phyloP scores from a whole-genome alignment of 2,888 invertebrate genomes.

The Cenopis cana region DNA sequence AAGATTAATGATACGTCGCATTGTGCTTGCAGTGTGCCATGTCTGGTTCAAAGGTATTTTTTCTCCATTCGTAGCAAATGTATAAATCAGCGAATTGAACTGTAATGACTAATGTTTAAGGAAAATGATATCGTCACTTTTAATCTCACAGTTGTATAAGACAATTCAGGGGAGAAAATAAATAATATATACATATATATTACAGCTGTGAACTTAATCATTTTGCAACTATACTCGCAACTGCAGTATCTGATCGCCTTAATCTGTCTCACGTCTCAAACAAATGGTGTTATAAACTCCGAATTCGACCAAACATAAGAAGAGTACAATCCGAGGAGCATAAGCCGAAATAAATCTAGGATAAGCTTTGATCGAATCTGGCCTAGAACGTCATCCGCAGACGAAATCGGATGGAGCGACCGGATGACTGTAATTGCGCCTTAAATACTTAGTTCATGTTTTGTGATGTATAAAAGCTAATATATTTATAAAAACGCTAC shows the following conservation, averaged over 20 bases:
- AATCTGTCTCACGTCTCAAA: neutral
- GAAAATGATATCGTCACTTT: neutral
- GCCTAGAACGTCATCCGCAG: neutral
- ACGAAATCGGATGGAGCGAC: neutral
- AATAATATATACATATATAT: constrained; percentile 1
- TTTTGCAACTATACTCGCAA: neutral
- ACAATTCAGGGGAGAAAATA: neutral
- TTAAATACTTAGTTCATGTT: neutral
- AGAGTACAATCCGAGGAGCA: neutral
- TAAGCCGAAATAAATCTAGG: neutral
- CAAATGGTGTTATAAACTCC: too few species aligned
- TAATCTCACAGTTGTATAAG: neutral
- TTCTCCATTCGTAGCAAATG: neutral
- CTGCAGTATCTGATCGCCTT: neutral
- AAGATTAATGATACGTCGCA: constrained; percentile 28
- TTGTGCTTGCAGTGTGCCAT: neutral
- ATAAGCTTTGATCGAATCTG: too few species aligned
- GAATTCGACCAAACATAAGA: too few species aligned
- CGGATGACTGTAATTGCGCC: neutral
- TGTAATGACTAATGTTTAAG: neutral
- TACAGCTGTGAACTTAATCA: neutral
- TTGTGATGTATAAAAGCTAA: constrained; percentile 25
- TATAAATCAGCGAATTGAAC: neutral
- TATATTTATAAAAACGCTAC: neutral
- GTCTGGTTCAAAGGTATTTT: neutral